phyloP scores from a whole-genome alignment of 2,113 vertebrate genomes.

The Pluvialis apricaria region DNA sequence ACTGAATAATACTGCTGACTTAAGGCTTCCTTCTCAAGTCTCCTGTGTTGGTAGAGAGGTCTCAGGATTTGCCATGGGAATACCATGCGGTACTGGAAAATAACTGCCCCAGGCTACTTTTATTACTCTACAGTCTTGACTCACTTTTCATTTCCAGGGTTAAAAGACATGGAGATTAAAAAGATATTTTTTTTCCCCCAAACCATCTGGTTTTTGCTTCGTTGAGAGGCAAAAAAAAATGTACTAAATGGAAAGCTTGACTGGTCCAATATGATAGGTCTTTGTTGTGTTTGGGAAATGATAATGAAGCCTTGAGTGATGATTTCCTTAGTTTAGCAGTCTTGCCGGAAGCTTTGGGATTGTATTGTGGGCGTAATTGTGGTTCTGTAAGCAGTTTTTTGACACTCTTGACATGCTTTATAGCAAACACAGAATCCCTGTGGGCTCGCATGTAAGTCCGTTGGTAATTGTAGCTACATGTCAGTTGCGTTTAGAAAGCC shows the following conservation, averaged over 20 bases:
- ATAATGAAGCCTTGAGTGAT: neutral
- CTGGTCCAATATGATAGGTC: neutral
- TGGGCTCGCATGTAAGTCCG: accelerated
- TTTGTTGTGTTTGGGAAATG: neutral
- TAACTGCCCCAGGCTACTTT: neutral
- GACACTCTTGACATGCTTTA: neutral
- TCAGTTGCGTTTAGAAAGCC: neutral
- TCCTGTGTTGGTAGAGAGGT: neutral
- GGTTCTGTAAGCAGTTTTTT: neutral
- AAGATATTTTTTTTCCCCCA: neutral
- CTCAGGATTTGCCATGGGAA: neutral
- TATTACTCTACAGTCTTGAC: neutral
- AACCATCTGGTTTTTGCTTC: neutral
- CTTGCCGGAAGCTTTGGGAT: neutral
- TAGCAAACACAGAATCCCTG: neutral
- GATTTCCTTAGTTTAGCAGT: neutral
- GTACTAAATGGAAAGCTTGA: neutral
- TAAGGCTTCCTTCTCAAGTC: neutral
- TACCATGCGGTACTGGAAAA: neutral
- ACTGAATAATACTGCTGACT: neutral
- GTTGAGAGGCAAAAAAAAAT: neutral
- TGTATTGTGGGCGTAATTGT: neutral
- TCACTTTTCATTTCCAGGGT: neutral
- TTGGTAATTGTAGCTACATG: neutral
- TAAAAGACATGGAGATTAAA: neutral